These are phyloP conservation scores for Lutjanus argentimaculatus DNA, from an alignment of 2,797 vertebrate genomes.

Conservation along the genomic window DNA sequence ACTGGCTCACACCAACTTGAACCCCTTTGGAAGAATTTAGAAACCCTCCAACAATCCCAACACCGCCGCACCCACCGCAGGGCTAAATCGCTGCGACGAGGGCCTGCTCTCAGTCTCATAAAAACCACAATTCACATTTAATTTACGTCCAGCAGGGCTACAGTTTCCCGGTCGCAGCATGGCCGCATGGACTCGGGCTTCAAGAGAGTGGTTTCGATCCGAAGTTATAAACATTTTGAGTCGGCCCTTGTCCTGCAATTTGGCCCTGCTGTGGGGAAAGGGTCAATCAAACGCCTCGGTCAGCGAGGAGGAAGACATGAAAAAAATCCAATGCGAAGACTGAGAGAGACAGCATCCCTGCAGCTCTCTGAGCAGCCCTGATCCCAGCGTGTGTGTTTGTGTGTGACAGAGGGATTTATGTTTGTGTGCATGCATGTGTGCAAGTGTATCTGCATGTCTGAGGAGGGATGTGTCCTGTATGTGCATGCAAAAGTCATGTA, in stretches of 20 bases:
- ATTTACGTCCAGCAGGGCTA: constrained; percentile 31
- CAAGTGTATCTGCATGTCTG: constrained; percentile 24
- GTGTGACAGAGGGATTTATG: constrained; percentile 1
- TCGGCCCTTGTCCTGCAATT: constrained; percentile 53
- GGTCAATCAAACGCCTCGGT: constrained; percentile 41
- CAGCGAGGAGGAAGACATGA: constrained; percentile 38
- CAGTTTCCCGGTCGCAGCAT: constrained; percentile 3
- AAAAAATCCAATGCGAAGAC: constrained; percentile 43
- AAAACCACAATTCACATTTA: constrained; percentile 22
- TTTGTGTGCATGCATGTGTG: constrained; percentile 51
- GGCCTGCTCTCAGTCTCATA: constrained; percentile 11
- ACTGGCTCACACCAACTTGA: constrained; percentile 83
- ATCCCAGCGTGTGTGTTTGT: constrained; percentile 76
- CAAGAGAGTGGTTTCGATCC: constrained; percentile 40
- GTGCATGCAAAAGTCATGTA: neutral
- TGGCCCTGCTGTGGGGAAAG: constrained; percentile 65
- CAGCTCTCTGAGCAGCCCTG: constrained; percentile 72
- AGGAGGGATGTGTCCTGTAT: neutral
- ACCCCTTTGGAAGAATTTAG: constrained; percentile 38
- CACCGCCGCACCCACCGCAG: constrained; percentile 38
- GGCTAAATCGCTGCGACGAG: constrained; percentile 44
- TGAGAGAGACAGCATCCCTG: constrained; percentile 51
- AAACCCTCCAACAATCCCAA: constrained; percentile 42
- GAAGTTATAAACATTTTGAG: constrained; percentile 23
- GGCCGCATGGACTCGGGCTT: neutral